Evolutionary conservation across 2,888 invertebrate genomes (phyloP).

Genomic region (Euplexia lucipara): DNA sequence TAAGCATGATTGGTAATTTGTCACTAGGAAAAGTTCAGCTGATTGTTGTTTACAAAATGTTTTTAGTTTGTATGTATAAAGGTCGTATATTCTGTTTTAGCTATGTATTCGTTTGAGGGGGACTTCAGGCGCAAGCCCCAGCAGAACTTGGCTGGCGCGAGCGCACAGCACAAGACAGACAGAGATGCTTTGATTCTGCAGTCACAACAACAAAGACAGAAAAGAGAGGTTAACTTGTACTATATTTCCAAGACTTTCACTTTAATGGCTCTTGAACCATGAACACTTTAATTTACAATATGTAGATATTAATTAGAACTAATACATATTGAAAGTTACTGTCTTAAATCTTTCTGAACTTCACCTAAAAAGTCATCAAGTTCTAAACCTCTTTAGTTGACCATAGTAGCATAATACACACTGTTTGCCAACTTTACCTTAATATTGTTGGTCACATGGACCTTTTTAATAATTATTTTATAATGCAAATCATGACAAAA

Average conservation of each 20-base stretch:
- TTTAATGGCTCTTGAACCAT: conserved; percentile 23
- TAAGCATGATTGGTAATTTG: conserved; percentile 57
- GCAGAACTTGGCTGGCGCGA: conserved; percentile 97
- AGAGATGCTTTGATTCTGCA: conserved; percentile 94
- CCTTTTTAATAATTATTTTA: conserved; percentile 4
- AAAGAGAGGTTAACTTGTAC: conserved; percentile 93
- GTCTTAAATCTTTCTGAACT: neutral
- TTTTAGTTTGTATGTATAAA: conserved; percentile 39
- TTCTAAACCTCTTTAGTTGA: neutral
- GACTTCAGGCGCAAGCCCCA: conserved; percentile 96
- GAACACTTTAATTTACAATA: neutral
- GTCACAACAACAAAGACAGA: conserved; percentile 96
- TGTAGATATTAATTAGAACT: neutral
- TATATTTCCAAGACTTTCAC: conserved; percentile 55
- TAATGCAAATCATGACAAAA: conserved; percentile 5
- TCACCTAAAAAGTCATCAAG: neutral
- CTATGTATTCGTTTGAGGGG: conserved; percentile 96
- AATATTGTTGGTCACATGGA: neutral
- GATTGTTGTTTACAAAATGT: conserved; percentile 79
- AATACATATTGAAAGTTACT: neutral
- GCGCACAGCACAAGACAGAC: conserved; percentile 92
- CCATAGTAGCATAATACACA: neutral
- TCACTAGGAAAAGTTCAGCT: conserved; percentile 73
- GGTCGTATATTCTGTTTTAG: conserved; percentile 66
- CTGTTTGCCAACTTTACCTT: neutral